These are phyloP conservation scores for Daboia siamensis DNA, from an alignment of 2,113 vertebrate species.

Conservation along the genomic window DNA sequence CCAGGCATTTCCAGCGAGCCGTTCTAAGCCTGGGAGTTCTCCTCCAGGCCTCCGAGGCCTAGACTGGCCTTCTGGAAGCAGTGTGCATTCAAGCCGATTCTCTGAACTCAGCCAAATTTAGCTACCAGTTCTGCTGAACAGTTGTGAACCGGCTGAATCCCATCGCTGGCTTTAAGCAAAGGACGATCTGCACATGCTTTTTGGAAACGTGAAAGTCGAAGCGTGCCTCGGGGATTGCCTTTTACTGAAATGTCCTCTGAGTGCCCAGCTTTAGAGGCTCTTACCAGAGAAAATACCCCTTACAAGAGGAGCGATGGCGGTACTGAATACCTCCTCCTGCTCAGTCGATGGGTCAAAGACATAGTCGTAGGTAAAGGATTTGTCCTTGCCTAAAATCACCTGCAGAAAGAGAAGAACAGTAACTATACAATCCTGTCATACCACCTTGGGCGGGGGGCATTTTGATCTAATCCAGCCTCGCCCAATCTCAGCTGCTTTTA, in stretches of 20 bases:
- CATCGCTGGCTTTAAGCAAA: not conserved
- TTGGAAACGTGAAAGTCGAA: fast-evolving
- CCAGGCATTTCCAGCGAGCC: no score
- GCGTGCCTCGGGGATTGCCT: not conserved
- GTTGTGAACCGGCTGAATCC: no score
- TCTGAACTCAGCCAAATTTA: no score
- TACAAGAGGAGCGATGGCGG: conserved; percentile 80
- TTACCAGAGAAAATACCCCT: conserved; percentile 91
- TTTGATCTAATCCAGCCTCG: no score
- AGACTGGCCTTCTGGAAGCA: no score
- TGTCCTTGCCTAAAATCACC: conserved; percentile 89
- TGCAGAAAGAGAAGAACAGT: conserved; percentile 39
- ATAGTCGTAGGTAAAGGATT: conserved; percentile 91
- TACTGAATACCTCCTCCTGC: conserved; percentile 91
- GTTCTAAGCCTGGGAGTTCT: no score
- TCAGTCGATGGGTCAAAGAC: conserved; percentile 89
- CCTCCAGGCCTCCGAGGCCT: no score
- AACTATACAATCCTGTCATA: not conserved
- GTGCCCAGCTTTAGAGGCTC: not conserved
- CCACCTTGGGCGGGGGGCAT: no score
- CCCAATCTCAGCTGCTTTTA: no score
- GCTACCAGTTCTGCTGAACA: no score
- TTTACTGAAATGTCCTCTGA: not conserved
- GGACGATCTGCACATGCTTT: not conserved
- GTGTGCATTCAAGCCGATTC: no score